These are phyloP conservation scores for Machaerirhynchus nigripectus DNA, from an alignment of 2,113 vertebrate species.

Conservation along the genomic window DNA sequence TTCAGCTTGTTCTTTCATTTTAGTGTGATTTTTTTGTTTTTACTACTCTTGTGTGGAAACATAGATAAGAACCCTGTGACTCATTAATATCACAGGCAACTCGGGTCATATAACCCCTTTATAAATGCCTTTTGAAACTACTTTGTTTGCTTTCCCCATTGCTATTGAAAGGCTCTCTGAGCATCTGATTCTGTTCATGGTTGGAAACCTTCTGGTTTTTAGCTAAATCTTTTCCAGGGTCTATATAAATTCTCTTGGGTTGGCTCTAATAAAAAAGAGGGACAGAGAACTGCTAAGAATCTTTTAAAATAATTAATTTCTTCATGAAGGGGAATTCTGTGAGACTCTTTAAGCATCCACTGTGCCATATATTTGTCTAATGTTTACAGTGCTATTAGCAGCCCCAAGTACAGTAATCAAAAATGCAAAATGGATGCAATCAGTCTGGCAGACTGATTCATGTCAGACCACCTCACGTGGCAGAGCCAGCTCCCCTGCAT, in stretches of 20 bases:
- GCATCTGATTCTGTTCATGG: background rate
- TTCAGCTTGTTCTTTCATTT: background rate
- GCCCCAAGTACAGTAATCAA: background rate
- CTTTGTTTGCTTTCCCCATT: background rate
- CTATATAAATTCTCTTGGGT: background rate
- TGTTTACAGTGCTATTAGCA: background rate
- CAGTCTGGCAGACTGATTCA: background rate
- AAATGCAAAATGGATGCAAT: background rate
- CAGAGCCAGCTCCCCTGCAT: background rate
- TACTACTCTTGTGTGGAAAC: background rate
- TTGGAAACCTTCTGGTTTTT: background rate
- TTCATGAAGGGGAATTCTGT: background rate
- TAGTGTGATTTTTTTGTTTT: background rate
- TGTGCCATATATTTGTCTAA: background rate
- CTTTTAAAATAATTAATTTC: background rate
- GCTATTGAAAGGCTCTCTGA: background rate
- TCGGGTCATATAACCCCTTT: background rate
- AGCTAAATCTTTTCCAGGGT: background rate
- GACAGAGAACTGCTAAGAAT: background rate
- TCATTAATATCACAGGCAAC: background rate
- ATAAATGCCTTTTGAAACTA: background rate
- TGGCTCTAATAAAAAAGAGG: background rate
- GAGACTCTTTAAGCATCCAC: background rate
- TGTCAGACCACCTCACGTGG: background rate
- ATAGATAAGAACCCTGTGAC: background rate